Evolutionary conservation across 2,888 invertebrate species (phyloP), one percentile per base, ranked within the genome.

Genomic region (Neria commutata): DNA sequence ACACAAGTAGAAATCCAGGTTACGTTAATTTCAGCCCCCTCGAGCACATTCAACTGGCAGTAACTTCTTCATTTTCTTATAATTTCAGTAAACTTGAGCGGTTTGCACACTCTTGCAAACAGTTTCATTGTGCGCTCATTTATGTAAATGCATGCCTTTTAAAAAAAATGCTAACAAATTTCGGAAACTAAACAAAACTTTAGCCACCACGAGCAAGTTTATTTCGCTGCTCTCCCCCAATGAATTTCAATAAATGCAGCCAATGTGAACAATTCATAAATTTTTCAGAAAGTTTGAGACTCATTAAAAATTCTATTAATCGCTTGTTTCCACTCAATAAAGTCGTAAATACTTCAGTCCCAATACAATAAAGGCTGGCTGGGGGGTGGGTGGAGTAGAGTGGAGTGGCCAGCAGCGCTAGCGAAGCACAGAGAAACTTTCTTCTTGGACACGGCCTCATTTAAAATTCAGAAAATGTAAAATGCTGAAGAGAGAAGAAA

Each of bases 221-320:
- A 29, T 29, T 29, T 29, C 29, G 11, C 6, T 8, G 11, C 29
- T 29, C 29, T 29, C 6, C 29, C 11, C 29, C 29, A 29, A 29
- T 29, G 6, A 6, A 29, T 29, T 6, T n/a, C n/a, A 37, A 14
- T n/a, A 14, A 37, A 37, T n/a, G n/a, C n/a, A n/a, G n/a, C n/a
- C 37, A n/a, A 37, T n/a, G 21, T 19, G 8, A 4, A 42, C 17
- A 42, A 19, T 4, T 19, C 21, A 42, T 42, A 42, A 42, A 42
- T 42, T 19, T 42, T 42, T 42, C 3, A 42, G 14, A 37, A 42
- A 42, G 19, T 42, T 42, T 42, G n/a, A 53, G 42, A 56, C 58
- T 61, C 61, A 61, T 63, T 63, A 58, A 61, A 63, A 63, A 63
- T 63, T 63, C 61, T 54, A 63, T 63, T 63, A 61, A 56, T 54